Conservation (phyloP, 35 echinoderm and acorn worm species). For the Diadema setosum region DNA sequence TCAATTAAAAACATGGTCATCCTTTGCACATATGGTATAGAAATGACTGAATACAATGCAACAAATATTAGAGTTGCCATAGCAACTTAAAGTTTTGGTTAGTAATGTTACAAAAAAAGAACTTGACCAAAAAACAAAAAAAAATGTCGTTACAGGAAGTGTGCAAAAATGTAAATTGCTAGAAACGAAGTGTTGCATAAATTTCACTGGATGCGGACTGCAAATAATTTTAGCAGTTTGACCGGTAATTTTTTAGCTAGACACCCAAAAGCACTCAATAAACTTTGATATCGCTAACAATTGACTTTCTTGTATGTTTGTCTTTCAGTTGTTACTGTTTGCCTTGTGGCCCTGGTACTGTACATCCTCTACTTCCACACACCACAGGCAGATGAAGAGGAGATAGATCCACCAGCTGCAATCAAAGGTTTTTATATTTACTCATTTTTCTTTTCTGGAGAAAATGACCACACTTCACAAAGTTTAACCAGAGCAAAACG, state of each 20-base stretch:
- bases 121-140: too few species aligned
- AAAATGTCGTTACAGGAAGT: too few species aligned
- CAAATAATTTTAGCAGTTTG: neutral
- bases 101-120: too few species aligned
- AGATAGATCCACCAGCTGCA: neutral
- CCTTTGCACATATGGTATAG: too few species aligned
- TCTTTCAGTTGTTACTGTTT: neutral
- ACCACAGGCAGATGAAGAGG: neutral
- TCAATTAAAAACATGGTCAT: too few species aligned
- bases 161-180: too few species aligned
- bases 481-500: neutral
- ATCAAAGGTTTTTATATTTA: neutral
- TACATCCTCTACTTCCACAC: neutral
- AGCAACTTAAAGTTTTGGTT: too few species aligned
- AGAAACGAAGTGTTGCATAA: too few species aligned
- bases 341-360: neutral
- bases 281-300: neutral
- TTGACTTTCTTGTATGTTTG: neutral
- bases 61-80: too few species aligned
- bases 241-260: neutral
- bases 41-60: too few species aligned
- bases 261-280: neutral
- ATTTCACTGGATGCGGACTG: neutral
- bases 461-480: neutral
- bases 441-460: neutral